These are phyloP conservation scores for Rattus rattus DNA, from an alignment of 2,113 vertebrate genomes.

Conservation along the genomic window DNA sequence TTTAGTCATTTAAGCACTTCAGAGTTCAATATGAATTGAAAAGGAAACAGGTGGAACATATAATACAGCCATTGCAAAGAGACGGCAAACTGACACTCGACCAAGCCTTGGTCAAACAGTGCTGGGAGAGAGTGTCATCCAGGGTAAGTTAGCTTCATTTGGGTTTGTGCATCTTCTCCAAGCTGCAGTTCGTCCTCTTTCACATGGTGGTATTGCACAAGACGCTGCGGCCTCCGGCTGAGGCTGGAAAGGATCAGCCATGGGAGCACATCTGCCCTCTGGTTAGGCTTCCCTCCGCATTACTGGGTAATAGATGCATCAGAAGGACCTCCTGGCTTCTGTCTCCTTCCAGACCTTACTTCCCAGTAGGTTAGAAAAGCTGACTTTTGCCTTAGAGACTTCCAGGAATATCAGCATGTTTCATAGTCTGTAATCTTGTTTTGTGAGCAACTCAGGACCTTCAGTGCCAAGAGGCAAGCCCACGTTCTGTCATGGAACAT, in stretches of 20 bases:
- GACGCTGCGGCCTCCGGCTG: background rate
- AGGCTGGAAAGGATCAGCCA: no score
- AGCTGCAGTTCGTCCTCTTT: background rate
- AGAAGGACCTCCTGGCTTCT: background rate
- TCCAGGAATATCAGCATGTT: background rate
- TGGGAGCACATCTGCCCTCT: background rate
- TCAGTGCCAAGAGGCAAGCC: background rate
- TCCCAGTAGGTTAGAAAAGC: background rate
- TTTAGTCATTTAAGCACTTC: conserved; percentile 94
- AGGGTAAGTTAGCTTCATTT: conserved; percentile 87
- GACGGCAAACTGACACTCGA: conserved; percentile 97
- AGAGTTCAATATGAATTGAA: conserved; percentile 95
- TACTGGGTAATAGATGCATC: background rate
- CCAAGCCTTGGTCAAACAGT: conserved; percentile 96
- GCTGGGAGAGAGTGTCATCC: conserved; percentile 94
- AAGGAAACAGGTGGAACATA: conserved; percentile 93
- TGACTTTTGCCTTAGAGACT: background rate
- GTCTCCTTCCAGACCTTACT: background rate
- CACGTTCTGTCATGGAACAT: background rate
- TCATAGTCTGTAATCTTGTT: background rate
- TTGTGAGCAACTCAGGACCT: background rate
- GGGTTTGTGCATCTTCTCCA: background rate
- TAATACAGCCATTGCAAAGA: conserved; percentile 91
- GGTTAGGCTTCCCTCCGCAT: background rate
- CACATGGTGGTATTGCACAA: rapidly evolving